phyloP scores from a whole-genome alignment of 53 echinoderm and acorn worm genomes.

The Paracentrotus lividus region DNA sequence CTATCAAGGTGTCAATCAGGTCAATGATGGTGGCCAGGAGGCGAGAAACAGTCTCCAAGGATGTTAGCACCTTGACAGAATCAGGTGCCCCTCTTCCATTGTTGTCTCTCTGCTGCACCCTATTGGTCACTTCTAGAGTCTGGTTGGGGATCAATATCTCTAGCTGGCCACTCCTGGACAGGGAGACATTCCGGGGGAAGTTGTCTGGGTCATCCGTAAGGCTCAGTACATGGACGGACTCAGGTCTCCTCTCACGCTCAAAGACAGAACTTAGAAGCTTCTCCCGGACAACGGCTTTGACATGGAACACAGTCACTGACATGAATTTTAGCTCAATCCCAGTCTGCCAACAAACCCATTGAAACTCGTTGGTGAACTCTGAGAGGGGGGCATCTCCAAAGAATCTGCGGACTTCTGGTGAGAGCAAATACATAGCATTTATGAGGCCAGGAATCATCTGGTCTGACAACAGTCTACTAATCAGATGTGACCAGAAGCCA shows the following conservation, averaged over 20 bases:
- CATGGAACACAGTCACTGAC: slow-evolving; percentile 89
- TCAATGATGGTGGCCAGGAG: slow-evolving; percentile 92
- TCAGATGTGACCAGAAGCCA: slow-evolving; percentile 97
- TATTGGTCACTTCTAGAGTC: slow-evolving; percentile 79
- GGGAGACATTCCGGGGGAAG: slow-evolving; percentile 79
- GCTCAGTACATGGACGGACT: slow-evolving; percentile 87
- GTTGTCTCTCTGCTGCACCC: background rate
- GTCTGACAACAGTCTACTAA: slow-evolving; percentile 92
- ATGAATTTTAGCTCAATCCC: slow-evolving; percentile 92
- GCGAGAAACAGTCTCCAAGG: slow-evolving; percentile 81
- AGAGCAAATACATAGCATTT: slow-evolving; percentile 77
- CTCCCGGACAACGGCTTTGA: slow-evolving; percentile 89
- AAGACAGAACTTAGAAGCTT: slow-evolving; percentile 80
- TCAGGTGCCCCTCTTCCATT: slow-evolving; percentile 53
- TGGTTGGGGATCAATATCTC: slow-evolving; percentile 97
- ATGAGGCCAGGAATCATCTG: slow-evolving; percentile 78
- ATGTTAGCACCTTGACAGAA: slow-evolving; percentile 81
- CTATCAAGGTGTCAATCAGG: slow-evolving; percentile 90
- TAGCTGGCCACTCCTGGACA: slow-evolving; percentile 88
- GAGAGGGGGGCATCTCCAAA: slow-evolving; percentile 79
- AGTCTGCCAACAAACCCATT: slow-evolving; percentile 98
- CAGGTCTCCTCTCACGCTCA: slow-evolving; percentile 89
- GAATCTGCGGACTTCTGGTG: slow-evolving; percentile 74
- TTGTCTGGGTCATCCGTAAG: slow-evolving; percentile 73
- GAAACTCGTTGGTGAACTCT: slow-evolving; percentile 74